phyloP scores from a whole-genome alignment of 2,797 vertebrate genomes.

The Typhlichthys eigenmanni region DNA sequence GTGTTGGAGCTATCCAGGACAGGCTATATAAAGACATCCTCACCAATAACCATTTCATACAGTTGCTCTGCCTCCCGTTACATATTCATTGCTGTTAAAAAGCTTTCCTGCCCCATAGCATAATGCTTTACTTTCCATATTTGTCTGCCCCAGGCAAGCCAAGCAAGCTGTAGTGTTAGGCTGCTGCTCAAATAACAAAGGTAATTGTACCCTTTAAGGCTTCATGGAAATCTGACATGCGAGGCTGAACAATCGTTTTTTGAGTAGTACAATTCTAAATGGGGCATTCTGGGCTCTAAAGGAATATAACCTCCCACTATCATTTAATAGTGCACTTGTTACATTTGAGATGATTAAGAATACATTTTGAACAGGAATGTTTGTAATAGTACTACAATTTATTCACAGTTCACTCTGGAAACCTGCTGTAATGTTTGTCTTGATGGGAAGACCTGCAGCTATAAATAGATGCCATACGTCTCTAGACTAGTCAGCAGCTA shows the following conservation, averaged over 20 bases:
- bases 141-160: conserved; percentile 14
- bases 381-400: too few species aligned
- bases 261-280: neutral
- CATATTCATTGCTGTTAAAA: conserved; percentile 48
- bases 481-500: too few species aligned
- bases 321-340: too few species aligned
- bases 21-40: conserved; percentile 69
- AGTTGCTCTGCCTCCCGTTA: conserved; percentile 55
- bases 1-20: conserved; percentile 62
- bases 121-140: conserved; percentile 24
- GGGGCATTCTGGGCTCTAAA: too few species aligned
- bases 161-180: conserved; percentile 21
- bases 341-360: too few species aligned
- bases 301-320: too few species aligned
- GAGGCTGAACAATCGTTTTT: neutral
- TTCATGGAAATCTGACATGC: neutral
- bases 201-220: neutral
- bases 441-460: too few species aligned
- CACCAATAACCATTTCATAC: conserved; percentile 64
- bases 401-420: too few species aligned
- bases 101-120: conserved; percentile 17
- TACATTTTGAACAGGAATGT: too few species aligned
- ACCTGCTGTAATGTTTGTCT: too few species aligned
- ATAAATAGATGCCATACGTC: too few species aligned
- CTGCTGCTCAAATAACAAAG: conserved; percentile 17